A percentile compares a stretch with the other conserved stretches of the same genome.
phyloP scores from a whole-genome alignment of 2,888 invertebrate species.

The Acanthosepion esculentum region DNA sequence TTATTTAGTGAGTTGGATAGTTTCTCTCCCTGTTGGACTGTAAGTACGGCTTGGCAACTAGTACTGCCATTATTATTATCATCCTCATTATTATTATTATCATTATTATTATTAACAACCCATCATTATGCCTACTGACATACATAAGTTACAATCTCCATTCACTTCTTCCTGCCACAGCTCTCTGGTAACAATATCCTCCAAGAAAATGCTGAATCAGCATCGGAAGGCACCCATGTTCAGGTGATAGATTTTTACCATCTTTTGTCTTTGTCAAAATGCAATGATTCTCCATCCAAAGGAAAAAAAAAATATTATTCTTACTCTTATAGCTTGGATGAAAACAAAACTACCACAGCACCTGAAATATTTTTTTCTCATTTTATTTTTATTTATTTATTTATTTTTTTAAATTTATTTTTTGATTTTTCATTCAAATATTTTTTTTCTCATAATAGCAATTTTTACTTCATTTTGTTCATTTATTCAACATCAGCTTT shows the following conservation, averaged over 20 bases:
- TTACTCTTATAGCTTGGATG: background rate
- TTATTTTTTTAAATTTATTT: background rate
- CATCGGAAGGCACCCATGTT: background rate
- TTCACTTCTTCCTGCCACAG: conserved; percentile 33
- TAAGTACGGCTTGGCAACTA: background rate
- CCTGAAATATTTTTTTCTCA: background rate
- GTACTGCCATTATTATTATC: conserved; percentile 14
- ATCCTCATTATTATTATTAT: conserved; percentile 1
- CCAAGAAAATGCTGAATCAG: background rate
- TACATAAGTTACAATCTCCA: background rate
- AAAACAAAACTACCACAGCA: background rate
- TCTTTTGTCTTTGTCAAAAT: conserved; percentile 20
- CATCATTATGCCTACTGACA: conserved; percentile 11
- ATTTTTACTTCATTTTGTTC: background rate
- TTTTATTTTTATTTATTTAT: background rate
- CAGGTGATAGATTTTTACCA: conserved; percentile 4
- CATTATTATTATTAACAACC: background rate
- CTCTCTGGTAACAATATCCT: background rate
- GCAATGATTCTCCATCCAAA: conserved; percentile 33
- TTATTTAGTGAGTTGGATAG: conserved; percentile 12
- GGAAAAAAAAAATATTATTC: background rate
- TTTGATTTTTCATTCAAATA: background rate
- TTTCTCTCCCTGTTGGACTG: background rate
- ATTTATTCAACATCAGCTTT: background rate
- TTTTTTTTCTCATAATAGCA: background rate